Conservation (phyloP, 2,888 invertebrate species). For the Slavum lentiscoides region DNA sequence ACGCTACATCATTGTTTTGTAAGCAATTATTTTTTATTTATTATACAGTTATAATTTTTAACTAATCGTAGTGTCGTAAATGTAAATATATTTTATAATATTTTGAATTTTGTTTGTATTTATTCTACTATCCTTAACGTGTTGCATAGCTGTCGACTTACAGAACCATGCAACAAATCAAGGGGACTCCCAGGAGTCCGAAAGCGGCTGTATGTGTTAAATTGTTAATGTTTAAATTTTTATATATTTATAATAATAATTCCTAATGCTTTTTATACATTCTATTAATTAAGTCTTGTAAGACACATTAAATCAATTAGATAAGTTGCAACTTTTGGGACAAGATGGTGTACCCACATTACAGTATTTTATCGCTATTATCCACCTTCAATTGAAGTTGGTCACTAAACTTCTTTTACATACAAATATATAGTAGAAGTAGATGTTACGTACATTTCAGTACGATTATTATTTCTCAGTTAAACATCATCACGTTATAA, state of each 20-base stretch:
- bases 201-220: conserved; percentile 84
- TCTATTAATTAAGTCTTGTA: conserved; percentile 2
- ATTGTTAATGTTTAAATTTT: conserved; percentile 53
- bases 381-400: conserved; percentile 8
- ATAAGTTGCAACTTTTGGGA: conserved; percentile 7
- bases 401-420: conserved; percentile 7
- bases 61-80: conserved; percentile 44
- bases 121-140: conserved; percentile 18
- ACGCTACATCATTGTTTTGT: conserved; percentile 47
- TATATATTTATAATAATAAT: conserved; percentile 40
- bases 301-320: conserved; percentile 19
- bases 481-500: not conserved
- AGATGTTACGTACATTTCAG: not conserved
- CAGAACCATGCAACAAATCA: conserved; percentile 81
- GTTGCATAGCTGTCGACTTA: conserved; percentile 73
- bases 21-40: conserved; percentile 49
- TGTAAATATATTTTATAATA: conserved; percentile 52
- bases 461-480: not conserved
- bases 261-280: conserved; percentile 38
- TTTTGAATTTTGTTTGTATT: conserved; percentile 21
- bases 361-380: conserved; percentile 10
- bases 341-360: not conserved
- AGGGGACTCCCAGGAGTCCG: conserved; percentile 77
- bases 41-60: conserved; percentile 41
- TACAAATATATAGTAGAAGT: not conserved